These are phyloP conservation scores for Sula dactylatra DNA, from an alignment of 2,113 vertebrate genomes.

Conservation along the genomic window DNA sequence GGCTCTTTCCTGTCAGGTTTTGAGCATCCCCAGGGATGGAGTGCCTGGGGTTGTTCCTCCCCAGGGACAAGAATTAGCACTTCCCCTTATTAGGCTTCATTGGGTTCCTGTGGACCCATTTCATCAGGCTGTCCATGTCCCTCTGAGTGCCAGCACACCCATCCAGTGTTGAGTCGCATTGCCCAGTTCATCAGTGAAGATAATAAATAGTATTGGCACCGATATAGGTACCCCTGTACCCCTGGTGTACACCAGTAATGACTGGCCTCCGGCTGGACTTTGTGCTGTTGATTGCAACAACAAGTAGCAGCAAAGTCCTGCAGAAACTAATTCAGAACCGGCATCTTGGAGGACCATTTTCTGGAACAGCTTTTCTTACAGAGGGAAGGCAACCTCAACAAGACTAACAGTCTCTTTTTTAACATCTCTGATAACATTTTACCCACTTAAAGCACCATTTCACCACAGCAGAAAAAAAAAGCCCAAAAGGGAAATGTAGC, in stretches of 20 bases:
- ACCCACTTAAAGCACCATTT: background rate
- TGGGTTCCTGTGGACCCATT: background rate
- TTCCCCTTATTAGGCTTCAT: background rate
- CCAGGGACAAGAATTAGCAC: background rate
- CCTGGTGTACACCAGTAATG: background rate
- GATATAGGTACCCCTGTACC: fast-evolving
- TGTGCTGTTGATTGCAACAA: background rate
- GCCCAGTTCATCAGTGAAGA: background rate
- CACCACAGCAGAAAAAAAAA: background rate
- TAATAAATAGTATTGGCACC: background rate
- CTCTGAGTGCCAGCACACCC: background rate
- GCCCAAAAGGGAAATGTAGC: background rate
- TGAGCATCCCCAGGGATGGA: background rate
- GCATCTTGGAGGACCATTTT: background rate
- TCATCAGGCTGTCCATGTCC: fast-evolving
- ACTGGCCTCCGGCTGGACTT: background rate
- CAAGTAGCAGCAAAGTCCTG: background rate
- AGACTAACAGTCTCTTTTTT: background rate
- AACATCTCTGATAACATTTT: background rate
- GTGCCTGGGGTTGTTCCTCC: fast-evolving
- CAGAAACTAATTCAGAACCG: background rate
- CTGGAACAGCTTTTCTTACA: background rate
- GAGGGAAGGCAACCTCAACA: background rate
- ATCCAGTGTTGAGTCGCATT: background rate
- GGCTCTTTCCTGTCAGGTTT: background rate